Evolutionary conservation across 2,113 vertebrate genomes (phyloP).

Genomic region (Spheniscus mendiculus): DNA sequence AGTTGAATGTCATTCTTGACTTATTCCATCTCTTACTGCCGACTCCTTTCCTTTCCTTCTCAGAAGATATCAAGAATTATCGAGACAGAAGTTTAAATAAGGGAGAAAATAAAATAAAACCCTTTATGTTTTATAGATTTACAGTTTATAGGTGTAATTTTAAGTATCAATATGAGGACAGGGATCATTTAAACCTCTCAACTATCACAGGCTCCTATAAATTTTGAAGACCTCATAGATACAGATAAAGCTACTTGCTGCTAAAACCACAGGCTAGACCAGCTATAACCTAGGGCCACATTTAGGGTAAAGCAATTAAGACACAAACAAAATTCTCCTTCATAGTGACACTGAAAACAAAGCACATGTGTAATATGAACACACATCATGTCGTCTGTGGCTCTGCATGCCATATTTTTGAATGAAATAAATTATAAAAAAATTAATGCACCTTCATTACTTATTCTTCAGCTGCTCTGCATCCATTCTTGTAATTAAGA

Average conservation of each 20-base stretch:
- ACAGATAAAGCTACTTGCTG: neutral
- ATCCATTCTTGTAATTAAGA: conserved; percentile 45
- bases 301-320: neutral
- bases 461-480: conserved; percentile 30
- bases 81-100: conserved; percentile 24
- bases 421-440: conserved; percentile 44
- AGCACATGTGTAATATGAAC: neutral
- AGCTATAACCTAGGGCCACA: neutral
- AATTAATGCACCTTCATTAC: conserved; percentile 23
- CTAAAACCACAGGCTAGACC: neutral
- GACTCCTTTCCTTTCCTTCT: neutral
- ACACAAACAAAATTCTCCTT: neutral
- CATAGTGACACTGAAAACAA: conserved; percentile 5
- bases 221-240: neutral
- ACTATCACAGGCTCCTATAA: neutral
- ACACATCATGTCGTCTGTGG: neutral
- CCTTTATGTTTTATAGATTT: neutral
- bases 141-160: conserved; percentile 6
- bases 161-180: neutral
- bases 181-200: conserved; percentile 1
- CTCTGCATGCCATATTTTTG: neutral
- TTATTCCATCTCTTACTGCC: neutral
- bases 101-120: neutral
- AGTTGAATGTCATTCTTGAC: neutral
- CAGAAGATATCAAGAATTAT: neutral